These are phyloP conservation scores for Centropus bengalensis DNA, from an alignment of 2,113 vertebrate species.

Conservation along the genomic window DNA sequence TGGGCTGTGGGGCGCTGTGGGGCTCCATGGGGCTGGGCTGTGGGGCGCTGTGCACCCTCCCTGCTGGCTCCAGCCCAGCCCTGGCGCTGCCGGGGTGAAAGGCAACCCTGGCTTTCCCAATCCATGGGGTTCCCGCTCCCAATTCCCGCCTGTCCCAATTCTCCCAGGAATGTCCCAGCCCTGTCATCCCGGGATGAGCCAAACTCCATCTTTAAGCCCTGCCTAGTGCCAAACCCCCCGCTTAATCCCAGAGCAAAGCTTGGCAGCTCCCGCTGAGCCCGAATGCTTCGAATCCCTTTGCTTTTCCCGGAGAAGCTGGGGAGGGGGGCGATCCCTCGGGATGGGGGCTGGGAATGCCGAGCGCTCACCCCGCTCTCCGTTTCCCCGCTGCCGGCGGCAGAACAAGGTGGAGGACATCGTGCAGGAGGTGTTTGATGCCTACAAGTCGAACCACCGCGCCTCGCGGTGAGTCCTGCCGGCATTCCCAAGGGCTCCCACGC, in stretches of 20 bases:
- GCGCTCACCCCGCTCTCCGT: neutral
- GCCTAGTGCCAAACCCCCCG: no score
- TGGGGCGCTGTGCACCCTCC: neutral
- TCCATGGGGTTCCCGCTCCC: neutral
- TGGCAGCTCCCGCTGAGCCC: neutral
- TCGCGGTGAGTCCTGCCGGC: slow-evolving; percentile 80
- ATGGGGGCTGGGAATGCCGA: accelerated
- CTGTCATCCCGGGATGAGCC: no score
- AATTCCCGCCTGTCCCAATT: no score
- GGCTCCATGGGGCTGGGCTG: no score
- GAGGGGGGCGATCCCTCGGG: accelerated
- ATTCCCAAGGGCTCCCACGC: neutral
- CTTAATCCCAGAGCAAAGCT: neutral
- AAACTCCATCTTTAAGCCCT: neutral
- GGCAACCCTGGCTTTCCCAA: neutral
- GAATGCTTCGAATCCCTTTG: neutral
- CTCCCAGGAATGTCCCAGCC: no score
- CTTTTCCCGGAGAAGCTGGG: neutral
- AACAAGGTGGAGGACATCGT: slow-evolving; percentile 89
- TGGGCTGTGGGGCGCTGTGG: no score
- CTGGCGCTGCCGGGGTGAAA: neutral
- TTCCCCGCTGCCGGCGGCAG: slow-evolving; percentile 49
- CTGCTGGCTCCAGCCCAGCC: neutral
- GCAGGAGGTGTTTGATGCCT: slow-evolving; percentile 85
- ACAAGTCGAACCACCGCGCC: slow-evolving; percentile 83